Evolutionary conservation across 2,797 vertebrate species (phyloP), one percentile per base, ranked within the genome.

Genomic region (Pteronotus mesoamericanus): DNA sequence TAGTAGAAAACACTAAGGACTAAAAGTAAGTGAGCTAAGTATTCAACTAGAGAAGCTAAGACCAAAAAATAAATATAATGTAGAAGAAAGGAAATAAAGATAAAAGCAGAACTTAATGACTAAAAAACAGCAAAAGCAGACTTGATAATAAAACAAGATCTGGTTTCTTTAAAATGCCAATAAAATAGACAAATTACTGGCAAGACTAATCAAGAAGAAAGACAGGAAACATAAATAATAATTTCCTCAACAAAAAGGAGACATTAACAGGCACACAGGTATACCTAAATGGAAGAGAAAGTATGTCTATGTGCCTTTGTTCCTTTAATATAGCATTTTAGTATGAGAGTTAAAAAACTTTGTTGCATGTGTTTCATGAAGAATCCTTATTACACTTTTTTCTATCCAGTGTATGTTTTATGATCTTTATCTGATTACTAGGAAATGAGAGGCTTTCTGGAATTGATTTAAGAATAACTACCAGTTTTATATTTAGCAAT

Each of bases 381-480:
- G 39, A 42, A 75, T 53, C 86, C 26, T 69, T 53, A 53, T 34
- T 19, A 37, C 6, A 22, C 14, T 42, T 80, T 80, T 46, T 89
- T 39, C 24, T 44, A 12, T n/a, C 5, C 7, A 64, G 4, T 69
- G 3, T 82, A 44, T 32, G 24, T 68, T 64, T 69, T 53, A 44
- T 53, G 6, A 85, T 71, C 84, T 86, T 94, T 64, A 37, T 85
- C 6, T 42, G 14, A 91, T 51, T 53, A 22, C 46, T 77, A 78
- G 46, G 51, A 96, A 84, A 74, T 24, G 5, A 8, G 18, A 66
- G 53, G 4, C 42, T 9, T 93, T 92, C 39, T 94, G 39, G 19
- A 77, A 66, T 77, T 96, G 48, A 74, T 61, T 92, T 79, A 83
- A 84, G 66, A 86, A 64, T 71, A 93, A 87, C 24, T 68, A 71